A percentile compares a stretch with the other conserved stretches of the same genome.
These are phyloP conservation scores for Stomatorhinus walkeri DNA, from an alignment of 2,797 vertebrate genomes.

Conservation along the genomic window DNA sequence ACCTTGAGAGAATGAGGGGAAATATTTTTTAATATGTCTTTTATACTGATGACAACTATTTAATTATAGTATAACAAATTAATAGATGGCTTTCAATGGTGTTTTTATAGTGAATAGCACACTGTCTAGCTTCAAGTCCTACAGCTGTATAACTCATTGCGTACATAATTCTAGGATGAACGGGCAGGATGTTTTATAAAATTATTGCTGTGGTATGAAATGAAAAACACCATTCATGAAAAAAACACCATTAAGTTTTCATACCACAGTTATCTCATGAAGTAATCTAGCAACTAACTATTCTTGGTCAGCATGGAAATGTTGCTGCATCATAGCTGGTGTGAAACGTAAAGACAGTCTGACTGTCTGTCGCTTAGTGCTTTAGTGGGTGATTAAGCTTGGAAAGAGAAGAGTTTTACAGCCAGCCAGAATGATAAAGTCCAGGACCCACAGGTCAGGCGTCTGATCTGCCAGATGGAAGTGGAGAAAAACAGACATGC, in stretches of 20 bases:
- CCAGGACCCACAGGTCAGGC: slow-evolving; percentile 50
- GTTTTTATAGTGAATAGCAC: background rate
- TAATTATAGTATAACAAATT: background rate
- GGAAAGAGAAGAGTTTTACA: slow-evolving; percentile 32
- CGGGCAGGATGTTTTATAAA: background rate
- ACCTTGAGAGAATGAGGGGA: background rate
- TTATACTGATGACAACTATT: background rate
- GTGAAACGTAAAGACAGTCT: background rate
- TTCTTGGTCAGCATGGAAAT: slow-evolving; percentile 48
- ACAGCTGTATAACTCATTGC: background rate
- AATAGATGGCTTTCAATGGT: background rate
- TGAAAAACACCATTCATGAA: too few relatives aligned
- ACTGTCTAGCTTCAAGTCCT: background rate
- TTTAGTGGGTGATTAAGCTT: background rate
- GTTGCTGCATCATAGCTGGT: slow-evolving; percentile 5
- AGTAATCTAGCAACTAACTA: slow-evolving; percentile 28
- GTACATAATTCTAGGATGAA: background rate
- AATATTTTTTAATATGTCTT: background rate
- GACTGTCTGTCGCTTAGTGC: background rate
- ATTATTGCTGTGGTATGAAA: slow-evolving; percentile 50
- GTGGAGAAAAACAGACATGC: background rate
- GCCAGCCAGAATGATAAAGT: slow-evolving; percentile 53
- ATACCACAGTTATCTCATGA: background rate
- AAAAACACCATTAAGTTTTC: slow-evolving; percentile 17
- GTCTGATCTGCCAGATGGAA: background rate